Evolutionary conservation across 1,140 invertebrate species (phyloP), one percentile per base, ranked within the genome.

Genomic region (Patella vulgata): DNA sequence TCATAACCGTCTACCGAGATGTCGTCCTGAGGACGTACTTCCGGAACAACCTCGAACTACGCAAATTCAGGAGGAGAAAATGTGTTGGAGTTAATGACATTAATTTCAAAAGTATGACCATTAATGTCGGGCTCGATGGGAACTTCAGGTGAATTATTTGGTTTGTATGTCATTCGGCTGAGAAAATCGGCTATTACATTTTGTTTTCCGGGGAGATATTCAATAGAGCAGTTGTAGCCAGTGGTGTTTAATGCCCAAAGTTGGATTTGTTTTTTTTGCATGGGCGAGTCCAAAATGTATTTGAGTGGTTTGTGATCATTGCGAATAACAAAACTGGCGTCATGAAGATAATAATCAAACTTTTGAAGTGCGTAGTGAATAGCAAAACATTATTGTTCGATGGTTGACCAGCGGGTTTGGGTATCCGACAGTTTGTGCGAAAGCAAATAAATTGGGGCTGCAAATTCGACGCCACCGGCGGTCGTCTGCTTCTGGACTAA

Each of bases 21-120:
- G 17, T 27, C 14, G 8, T 40, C 30, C 14, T 42, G 6, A 5
- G 30, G 3, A 5, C 8, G 21, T n/a, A 39, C 36, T 23, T 54
- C 36, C 12, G 36, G 8, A 4, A 28, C 19, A 1, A 36, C 14
- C 14, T 51, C 6, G 31, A 9, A n/a, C 4, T 44, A 59, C 1
- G 48, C 58, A 62, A 51, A 64, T 5, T 39, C 4, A 36, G 31
- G 63, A 46, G 4, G 63, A 51, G 33, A 14, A 36, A 69, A 69
- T 25, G 4, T 4, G 50, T 43, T 63, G 14, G 60, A 66, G 28
- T 66, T 60, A 2, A 66, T 21, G 0, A 36, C 57, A 47, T 53
- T 63, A 14, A 66, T 55, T 42, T 66, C n/a, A 23, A 43, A 42
- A 2, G 48, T 33, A 9, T 68, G 59, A 28, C 57, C 57, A 42